A percentile compares a stretch with the other conserved stretches of the same genome.
phyloP scores from a whole-genome alignment of 2,113 vertebrate genomes.

The Triplophysa tibetana region DNA sequence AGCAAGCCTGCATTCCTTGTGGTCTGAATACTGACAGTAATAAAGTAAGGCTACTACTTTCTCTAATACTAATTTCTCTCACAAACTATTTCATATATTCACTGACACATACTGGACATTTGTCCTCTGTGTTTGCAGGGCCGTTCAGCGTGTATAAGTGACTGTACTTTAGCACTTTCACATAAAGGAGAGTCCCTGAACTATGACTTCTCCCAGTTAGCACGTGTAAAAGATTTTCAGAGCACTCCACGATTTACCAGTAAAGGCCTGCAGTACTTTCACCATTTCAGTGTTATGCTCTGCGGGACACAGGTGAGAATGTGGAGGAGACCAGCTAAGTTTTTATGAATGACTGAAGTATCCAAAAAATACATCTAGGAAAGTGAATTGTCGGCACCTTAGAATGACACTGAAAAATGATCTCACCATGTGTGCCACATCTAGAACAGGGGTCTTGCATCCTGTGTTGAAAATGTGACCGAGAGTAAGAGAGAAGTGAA shows the following conservation, averaged over 20 bases:
- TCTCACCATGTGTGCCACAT: background rate
- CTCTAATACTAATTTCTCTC: too few relatives aligned
- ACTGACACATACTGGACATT: too few relatives aligned
- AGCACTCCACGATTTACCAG: constrained; percentile 85
- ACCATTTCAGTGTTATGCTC: constrained; percentile 83
- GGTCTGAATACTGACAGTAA: constrained; percentile 86
- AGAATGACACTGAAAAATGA: background rate
- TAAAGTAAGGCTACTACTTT: constrained; percentile 68
- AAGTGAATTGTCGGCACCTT: too few relatives aligned
- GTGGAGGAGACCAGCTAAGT: background rate
- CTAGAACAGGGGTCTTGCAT: constrained; percentile 76
- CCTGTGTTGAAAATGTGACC: constrained; percentile 86
- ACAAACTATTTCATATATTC: background rate
- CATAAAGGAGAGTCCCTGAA: constrained; percentile 56
- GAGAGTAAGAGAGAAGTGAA: constrained; percentile 72
- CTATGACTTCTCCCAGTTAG: constrained; percentile 83
- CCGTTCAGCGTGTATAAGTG: constrained; percentile 82
- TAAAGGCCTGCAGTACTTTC: constrained; percentile 87
- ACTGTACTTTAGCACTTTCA: constrained; percentile 76
- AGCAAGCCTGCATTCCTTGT: constrained; percentile 79
- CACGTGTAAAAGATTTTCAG: constrained; percentile 66
- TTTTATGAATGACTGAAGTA: background rate
- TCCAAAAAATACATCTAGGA: background rate
- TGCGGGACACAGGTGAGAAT: constrained; percentile 86
- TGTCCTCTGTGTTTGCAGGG: constrained; percentile 68